phyloP scores from a whole-genome alignment of 2,113 vertebrate genomes.

The Varanus komodoensis region DNA sequence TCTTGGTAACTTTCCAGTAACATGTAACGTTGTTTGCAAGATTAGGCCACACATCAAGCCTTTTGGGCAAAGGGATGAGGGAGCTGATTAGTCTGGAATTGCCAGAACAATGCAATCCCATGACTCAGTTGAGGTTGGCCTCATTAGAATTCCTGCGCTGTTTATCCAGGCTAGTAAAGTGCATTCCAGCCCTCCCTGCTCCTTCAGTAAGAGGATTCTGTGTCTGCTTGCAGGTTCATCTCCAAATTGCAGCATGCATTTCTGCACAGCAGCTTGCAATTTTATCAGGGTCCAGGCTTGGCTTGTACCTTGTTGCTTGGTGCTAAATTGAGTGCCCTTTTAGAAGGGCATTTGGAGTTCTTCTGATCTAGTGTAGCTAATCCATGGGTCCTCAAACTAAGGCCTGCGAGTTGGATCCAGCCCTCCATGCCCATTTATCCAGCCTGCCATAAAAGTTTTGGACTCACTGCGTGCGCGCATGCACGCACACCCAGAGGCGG shows the following conservation, averaged over 20 bases:
- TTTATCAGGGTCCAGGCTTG: neutral
- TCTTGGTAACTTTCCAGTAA: conserved; percentile 1
- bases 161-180: conserved; percentile 9
- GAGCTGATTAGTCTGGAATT: conserved; percentile 16
- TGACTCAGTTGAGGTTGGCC: conserved; percentile 28
- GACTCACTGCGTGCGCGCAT: no score
- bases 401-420: no score
- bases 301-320: neutral
- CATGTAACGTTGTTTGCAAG: neutral
- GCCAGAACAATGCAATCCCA: conserved; percentile 11
- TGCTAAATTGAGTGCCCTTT: neutral
- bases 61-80: neutral
- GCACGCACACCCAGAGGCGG: no score
- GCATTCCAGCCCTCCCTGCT: neutral
- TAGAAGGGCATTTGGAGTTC: neutral
- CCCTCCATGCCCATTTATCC: no score
- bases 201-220: neutral
- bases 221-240: neutral
- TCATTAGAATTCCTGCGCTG: conserved; percentile 29
- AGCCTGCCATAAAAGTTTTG: no score
- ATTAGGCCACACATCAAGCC: neutral
- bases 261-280: neutral
- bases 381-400: no score
- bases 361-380: no score
- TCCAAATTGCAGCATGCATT: neutral